Evolutionary conservation across 2,113 vertebrate species (phyloP).

Genomic region (Thermophis baileyi): DNA sequence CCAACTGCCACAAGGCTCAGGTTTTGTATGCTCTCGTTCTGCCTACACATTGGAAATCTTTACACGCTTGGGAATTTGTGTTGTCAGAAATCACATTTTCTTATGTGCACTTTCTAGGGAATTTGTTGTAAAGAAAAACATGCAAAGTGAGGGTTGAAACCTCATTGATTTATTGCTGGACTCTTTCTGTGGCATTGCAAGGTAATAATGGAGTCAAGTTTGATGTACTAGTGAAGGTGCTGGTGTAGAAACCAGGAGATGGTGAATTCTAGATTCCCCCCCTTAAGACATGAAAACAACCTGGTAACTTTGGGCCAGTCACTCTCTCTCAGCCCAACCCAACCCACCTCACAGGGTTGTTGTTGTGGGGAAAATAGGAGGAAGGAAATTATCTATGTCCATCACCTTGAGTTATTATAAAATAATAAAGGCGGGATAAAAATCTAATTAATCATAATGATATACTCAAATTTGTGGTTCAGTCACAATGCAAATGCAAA

Average conservation of each 20-base stretch:
- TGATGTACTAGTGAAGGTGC: neutral
- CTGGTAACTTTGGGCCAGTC: neutral
- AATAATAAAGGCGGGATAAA: neutral
- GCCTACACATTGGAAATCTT: neutral
- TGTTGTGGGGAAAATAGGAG: neutral
- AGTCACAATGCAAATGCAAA: neutral
- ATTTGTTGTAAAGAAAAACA: slow-evolving; percentile 23
- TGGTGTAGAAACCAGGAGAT: neutral
- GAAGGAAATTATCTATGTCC: neutral
- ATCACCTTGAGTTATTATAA: neutral
- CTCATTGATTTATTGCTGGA: slow-evolving; percentile 25
- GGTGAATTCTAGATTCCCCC: too few species aligned
- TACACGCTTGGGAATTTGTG: neutral
- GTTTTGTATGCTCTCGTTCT: neutral
- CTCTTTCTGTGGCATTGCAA: slow-evolving; percentile 2
- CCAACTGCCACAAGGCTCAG: neutral
- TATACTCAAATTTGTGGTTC: neutral
- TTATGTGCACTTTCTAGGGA: slow-evolving; percentile 15
- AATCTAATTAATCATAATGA: neutral
- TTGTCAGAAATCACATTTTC: slow-evolving; percentile 18
- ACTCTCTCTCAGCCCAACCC: neutral
- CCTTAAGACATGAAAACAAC: neutral
- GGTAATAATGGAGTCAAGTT: neutral
- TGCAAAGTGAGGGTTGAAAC: slow-evolving; percentile 9
- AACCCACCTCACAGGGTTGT: neutral